phyloP scores from a whole-genome alignment of 1,140 invertebrate species.

The Microplitis demolitor region DNA sequence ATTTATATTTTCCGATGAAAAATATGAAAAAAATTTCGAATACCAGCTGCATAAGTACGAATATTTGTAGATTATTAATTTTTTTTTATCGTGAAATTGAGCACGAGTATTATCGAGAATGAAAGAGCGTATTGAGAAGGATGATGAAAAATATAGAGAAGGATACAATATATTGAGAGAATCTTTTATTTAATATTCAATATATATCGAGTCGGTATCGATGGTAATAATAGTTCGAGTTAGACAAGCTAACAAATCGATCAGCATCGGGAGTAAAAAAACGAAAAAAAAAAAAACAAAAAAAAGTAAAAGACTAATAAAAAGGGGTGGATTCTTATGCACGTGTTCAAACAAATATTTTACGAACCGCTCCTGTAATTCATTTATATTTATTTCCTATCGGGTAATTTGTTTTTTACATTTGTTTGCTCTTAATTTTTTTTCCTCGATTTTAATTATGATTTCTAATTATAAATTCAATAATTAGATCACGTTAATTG shows the following conservation, averaged over 20 bases:
- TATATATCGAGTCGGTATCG: conserved; percentile 26
- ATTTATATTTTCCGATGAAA: too few species aligned
- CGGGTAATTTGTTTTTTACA: too few species aligned
- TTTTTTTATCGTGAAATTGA: too few species aligned
- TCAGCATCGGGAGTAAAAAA: not conserved
- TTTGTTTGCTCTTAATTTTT: not conserved
- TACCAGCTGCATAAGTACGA: too few species aligned
- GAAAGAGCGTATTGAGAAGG: not conserved
- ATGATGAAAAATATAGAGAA: conserved; percentile 1
- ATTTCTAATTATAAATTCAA: too few species aligned
- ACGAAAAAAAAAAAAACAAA: too few species aligned
- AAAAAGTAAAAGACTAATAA: not conserved
- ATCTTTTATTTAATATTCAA: not conserved
- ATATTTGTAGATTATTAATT: too few species aligned
- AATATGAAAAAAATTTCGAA: too few species aligned
- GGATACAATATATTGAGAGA: not conserved
- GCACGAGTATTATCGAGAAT: too few species aligned
- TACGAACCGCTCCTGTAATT: conserved; percentile 21
- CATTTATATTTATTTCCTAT: not conserved
- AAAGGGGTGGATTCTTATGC: not conserved
- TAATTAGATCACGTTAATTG: too few species aligned
- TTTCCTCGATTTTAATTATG: too few species aligned
- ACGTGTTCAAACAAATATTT: conserved; percentile 27
- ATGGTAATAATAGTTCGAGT: conserved; percentile 24
- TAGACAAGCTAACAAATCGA: conserved; percentile 21